Base-by-base conservation (phyloP, 2,888 invertebrate species). In the Sesamia inferens region DNA sequence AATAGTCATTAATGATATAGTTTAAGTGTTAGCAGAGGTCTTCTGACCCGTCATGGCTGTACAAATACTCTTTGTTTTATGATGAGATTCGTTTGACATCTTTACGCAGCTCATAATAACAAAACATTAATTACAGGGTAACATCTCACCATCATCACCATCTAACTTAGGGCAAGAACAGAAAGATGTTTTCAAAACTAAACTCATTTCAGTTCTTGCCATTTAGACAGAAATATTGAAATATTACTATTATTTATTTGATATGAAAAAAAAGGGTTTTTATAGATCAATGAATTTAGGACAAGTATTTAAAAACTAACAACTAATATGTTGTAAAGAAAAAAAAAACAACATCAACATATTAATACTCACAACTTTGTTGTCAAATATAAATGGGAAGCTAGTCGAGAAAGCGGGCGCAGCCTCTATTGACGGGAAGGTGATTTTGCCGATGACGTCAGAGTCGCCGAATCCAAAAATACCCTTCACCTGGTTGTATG, bases 401-500 rank as follows among this genome's bases (percentile, higher is more conserved):
- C 98, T 98, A 2, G 98, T 98, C 0, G 98, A 98, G 85, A 99
- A 97, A 1, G 99, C 98, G 0, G 99, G 99, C 0, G 99, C 99
- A 0, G 99, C 99, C 94, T 99, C 99, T 54, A 99, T 98, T 0
- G 99, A 98, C 0, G 99, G 99, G 94, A 99, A 99, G 19, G 98
- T 97, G 74, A 99, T 99, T 97, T 99, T 99, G 67, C 99, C 99
- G 88, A 99, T 99, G 76, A 98, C 98, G 94, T 99, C 99, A 79
- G 99, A 99, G 88, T 99, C 99, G 0, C 98, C 98, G 91, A 99
- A 99, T 0, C 99, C 99, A 93, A 99, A 99, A 83, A 99, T 99
- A 7, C 99, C 99, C 92, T 99, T 99, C 3, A 99, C 99, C 95
- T 99, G 99, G 94, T 99, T 99, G 91, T 98, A 99, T 0, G 99